Base-by-base conservation (phyloP, 1,140 invertebrate genomes). In the Trichonephila clavata region DNA sequence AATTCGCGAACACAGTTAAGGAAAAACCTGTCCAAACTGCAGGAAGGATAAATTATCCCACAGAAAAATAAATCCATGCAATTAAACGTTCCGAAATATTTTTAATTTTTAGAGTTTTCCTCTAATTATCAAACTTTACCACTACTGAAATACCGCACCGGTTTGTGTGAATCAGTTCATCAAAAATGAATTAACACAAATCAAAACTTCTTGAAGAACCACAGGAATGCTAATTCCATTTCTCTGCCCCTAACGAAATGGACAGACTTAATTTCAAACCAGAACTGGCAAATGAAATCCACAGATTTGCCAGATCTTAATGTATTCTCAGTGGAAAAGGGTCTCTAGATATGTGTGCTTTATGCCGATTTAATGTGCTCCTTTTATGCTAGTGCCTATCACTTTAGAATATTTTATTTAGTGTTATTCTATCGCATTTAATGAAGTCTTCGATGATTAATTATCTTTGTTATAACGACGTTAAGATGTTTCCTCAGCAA, bases 361-460 rank as follows among this genome's bases (percentile, higher is more conserved):
- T 89, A 71, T 89, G 86, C 71, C 43, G 21, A 77, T 89, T 50
- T 89, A 89, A 89, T 89, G 65, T 86, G 84, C 43, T 63, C 86
- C 60, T 59, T 84, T 84, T 84, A 57, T 57, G 68, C 27, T 24
- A 10, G 43, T 86, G 60, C 60, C n/a, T 71, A 65, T 43, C 86
- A 68, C 14, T 68, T 21, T 32, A 20, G 80, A 84, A 91, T 84
- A 84, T 57, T 83, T 91, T 91, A 91, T 84, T 83, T 61, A 43
- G 88, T 27, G 57, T 84, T 80, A 91, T 65, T 80, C 77, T 81
- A 91, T 91, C 27, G 90, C 77, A 83, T 91, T 91, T 84, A 91
- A 91, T 84, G 90, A 91, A 91, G 90, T 80, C 57, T 39, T 32
- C 80, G 2, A 50, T 91, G 90, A 91, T 91, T 91, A 91, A 91